phyloP scores from a whole-genome alignment of 2,797 vertebrate genomes.

The Rhyacichthys aspro region DNA sequence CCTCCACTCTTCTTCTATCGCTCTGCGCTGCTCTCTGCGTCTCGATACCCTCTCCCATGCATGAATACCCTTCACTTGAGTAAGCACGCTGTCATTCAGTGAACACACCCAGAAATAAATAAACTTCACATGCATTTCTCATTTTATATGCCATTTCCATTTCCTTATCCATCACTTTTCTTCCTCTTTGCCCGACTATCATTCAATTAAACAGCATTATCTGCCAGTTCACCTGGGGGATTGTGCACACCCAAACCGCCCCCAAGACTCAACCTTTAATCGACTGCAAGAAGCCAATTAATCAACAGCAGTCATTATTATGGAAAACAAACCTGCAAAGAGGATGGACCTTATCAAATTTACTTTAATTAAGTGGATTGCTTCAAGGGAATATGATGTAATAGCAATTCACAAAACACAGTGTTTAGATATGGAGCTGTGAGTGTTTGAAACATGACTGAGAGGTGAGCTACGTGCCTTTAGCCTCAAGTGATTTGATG shows the following conservation, averaged over 20 bases:
- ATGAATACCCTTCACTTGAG: conserved; percentile 66
- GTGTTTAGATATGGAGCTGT: conserved; percentile 6
- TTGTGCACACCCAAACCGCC: conserved; percentile 50
- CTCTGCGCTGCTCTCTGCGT: conserved; percentile 26
- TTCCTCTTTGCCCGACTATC: conserved; percentile 50
- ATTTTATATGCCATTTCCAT: conserved; percentile 65
- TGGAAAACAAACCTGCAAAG: conserved; percentile 49
- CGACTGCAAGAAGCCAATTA: conserved; percentile 63
- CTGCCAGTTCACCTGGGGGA: conserved; percentile 42
- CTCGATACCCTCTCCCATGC: conserved; percentile 47
- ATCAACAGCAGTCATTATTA: conserved; percentile 53
- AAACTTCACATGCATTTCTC: conserved; percentile 58
- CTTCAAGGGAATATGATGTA: conserved; percentile 45
- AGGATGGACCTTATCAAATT: conserved; percentile 54
- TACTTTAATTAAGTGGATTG: conserved; percentile 60
- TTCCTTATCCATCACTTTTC: conserved; percentile 58
- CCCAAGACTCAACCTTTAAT: conserved; percentile 50
- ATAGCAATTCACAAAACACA: conserved; percentile 47
- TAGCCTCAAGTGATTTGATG: conserved; percentile 38
- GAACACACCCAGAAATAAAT: conserved; percentile 62
- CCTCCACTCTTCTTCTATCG: conserved; percentile 32
- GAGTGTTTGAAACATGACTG: conserved; percentile 23
- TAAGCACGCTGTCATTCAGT: conserved; percentile 70
- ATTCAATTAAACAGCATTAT: conserved; percentile 75
- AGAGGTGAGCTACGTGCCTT: conserved; percentile 30